Base-by-base conservation (phyloP, 2,888 invertebrate species). In the Acronicta psi region DNA sequence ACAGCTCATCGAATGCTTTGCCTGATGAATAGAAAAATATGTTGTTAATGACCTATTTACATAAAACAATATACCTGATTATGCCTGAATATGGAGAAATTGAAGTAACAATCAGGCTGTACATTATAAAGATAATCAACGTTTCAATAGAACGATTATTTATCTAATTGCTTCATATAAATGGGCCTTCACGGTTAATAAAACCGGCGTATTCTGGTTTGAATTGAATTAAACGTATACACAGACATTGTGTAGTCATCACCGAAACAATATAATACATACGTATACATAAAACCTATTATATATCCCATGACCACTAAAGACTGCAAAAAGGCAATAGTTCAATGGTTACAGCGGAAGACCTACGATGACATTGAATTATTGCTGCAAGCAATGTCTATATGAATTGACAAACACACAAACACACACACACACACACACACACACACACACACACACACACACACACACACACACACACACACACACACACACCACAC, bases 1-100 rank as follows among this genome's bases (percentile, higher is more conserved):
- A 87, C 5, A 93, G 64, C 44, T 92, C 89, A 54, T 90, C 85
- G 66, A 89, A 89, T 2, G 80, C 65, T 71, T 90, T 89, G 37
- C 93, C 93, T 92, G 79, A n/a, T 25, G 13, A 46, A 31, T 6
- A 11, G 4, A 31, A 11, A 31, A 31, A 1, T 11, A 13, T 3
- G 13, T 31, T 0, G 4, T 3, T 31, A 31, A 13, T 5, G 31
- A 31, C 34, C n/a, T n/a, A 5, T 4, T 6, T 34, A 34, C 34
- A 34, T 7, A 7, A 34, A 13, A 34, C 5, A 34, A n/a, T 34
- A 7, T 34, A 31, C 13, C 13, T n/a, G 6, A 11, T 31, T 6
- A 6, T n/a, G 34, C 13, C 13, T n/a, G 34, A 29, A 29, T 29
- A 29, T n/a, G 34, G 11, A 29, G 11, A 29, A 29, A 23, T 23